A percentile compares a stretch with the other conserved stretches of the same genome.
Evolutionary conservation across 2,113 vertebrate genomes (phyloP).

Genomic region (Amazona guildingii): DNA sequence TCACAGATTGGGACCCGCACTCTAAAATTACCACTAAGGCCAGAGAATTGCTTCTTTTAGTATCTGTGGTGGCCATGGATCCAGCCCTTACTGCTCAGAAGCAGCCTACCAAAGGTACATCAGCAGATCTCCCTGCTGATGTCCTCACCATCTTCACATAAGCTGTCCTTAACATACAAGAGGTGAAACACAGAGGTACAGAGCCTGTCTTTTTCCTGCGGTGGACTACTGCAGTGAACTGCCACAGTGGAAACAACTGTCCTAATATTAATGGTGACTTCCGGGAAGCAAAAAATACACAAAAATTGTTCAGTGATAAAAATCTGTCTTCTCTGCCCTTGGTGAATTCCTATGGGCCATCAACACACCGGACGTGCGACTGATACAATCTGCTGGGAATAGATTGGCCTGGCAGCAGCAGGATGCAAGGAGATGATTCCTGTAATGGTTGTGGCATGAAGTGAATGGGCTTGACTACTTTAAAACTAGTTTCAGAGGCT

Average conservation of each 20-base stretch:
- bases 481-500: neutral
- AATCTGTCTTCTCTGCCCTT: neutral
- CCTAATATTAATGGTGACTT: neutral
- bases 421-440: neutral
- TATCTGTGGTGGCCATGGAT: rapidly evolving
- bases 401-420: neutral
- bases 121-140: neutral
- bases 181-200: neutral
- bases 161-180: neutral
- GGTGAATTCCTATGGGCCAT: neutral
- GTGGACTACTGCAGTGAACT: neutral
- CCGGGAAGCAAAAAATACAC: neutral
- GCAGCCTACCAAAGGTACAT: neutral
- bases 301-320: neutral
- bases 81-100: neutral
- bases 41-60: neutral
- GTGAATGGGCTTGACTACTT: neutral
- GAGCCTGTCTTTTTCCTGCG: neutral
- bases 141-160: neutral
- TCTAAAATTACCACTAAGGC: neutral
- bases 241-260: neutral
- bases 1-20: too few relatives aligned
- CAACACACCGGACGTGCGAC: neutral
- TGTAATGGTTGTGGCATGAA: neutral
- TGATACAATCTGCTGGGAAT: neutral